phyloP scores from a whole-genome alignment of 2,888 invertebrate species.

The Microplitis deprimator region DNA sequence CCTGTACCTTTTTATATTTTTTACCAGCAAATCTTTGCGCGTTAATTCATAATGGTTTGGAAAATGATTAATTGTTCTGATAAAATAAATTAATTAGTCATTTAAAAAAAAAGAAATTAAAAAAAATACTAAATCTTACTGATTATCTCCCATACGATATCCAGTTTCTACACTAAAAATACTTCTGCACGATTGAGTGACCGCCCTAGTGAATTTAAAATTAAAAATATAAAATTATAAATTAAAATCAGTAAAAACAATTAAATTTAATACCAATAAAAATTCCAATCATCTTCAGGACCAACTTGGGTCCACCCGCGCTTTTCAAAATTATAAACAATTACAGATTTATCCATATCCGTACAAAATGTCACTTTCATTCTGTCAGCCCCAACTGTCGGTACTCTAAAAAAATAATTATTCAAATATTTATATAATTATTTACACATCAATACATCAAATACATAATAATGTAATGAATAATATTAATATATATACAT shows the following conservation, averaged over 20 bases:
- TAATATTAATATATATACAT: not conserved
- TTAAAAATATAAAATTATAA: constrained; percentile 8
- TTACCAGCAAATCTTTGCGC: constrained; percentile 95
- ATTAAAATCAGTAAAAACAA: constrained; percentile 5
- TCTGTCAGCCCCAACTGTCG: constrained; percentile 68
- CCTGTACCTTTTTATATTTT: constrained; percentile 94
- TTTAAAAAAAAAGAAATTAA: constrained; percentile 2
- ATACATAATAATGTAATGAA: not conserved
- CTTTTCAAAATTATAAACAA: constrained; percentile 92
- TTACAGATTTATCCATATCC: constrained; percentile 94
- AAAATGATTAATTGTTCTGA: constrained; percentile 92
- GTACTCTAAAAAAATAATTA: constrained; percentile 50
- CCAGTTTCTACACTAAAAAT: constrained; percentile 94
- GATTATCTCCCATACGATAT: constrained; percentile 92
- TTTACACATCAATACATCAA: constrained; percentile 10
- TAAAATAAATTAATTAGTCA: constrained; percentile 43
- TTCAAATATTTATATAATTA: not conserved
- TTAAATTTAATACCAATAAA: constrained; percentile 81
- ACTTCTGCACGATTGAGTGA: constrained; percentile 90
- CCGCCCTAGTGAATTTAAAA: constrained; percentile 77
- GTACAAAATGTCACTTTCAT: constrained; percentile 81
- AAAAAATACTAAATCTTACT: constrained; percentile 74
- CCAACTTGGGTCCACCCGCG: constrained; percentile 91
- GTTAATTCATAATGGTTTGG: constrained; percentile 97
- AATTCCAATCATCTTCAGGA: constrained; percentile 95